These are phyloP conservation scores for Panagrolaimus sp. DNA, from an alignment of 1,140 invertebrate genomes.

Conservation along the genomic window DNA sequence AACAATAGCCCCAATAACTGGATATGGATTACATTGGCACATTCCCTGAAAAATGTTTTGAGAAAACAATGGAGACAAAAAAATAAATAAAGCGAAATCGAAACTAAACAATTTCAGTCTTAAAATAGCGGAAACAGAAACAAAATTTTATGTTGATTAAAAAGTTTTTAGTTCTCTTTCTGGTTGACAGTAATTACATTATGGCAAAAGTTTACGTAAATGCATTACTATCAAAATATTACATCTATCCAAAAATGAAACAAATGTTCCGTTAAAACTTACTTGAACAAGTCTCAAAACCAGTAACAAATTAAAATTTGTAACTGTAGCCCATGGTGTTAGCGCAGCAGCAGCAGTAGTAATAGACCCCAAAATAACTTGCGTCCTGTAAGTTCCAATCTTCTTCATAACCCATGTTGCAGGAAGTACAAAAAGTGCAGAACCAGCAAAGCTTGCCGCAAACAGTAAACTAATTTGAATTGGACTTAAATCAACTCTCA, in stretches of 20 bases:
- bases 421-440: not conserved
- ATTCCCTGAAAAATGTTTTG: not conserved
- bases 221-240: no score
- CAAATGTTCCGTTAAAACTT: no score
- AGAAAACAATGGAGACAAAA: no score
- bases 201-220: no score
- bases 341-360: not conserved
- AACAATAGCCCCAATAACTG: not conserved
- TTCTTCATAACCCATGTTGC: not conserved
- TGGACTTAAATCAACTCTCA: not conserved
- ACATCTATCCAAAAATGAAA: no score
- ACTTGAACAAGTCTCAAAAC: slow-evolving; percentile 5
- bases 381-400: not conserved
- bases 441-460: slow-evolving; percentile 3
- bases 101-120: no score
- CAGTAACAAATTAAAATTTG: not conserved
- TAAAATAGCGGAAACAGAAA: no score
- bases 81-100: no score
- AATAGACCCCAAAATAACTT: not conserved
- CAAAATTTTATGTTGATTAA: no score
- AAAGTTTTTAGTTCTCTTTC: no score
- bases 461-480: slow-evolving; percentile 9
- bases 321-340: not conserved
- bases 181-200: no score
- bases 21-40: not conserved